A percentile compares a stretch with the other conserved stretches of the same genome.
These are phyloP conservation scores for Thysanoteuthis rhombus DNA, from an alignment of 2,888 invertebrate species.

Conservation along the genomic window DNA sequence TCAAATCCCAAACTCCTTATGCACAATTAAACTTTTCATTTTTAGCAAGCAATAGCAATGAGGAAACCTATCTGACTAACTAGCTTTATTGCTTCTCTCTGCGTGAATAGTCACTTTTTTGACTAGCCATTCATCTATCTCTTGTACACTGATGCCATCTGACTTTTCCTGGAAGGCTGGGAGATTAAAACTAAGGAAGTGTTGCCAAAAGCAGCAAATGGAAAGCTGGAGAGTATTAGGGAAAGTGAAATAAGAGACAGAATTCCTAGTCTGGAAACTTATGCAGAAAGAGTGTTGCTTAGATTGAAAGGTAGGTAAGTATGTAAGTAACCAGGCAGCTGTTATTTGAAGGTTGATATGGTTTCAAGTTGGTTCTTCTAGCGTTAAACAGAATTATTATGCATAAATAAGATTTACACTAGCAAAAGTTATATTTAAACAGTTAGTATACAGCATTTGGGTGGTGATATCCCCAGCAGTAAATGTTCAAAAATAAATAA, in stretches of 20 bases:
- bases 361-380: not conserved
- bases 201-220: slow-evolving; percentile 12
- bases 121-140: not conserved
- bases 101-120: not conserved
- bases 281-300: not conserved
- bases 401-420: slow-evolving; percentile 12
- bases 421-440: not conserved
- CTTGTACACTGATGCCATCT: not conserved
- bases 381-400: not conserved
- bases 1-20: not conserved
- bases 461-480: not conserved
- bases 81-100: not conserved
- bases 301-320: not conserved
- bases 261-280: not conserved
- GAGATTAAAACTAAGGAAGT: not conserved
- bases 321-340: not conserved
- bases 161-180: not conserved
- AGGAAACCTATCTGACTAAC: not conserved
- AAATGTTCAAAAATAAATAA: no score
- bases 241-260: not conserved
- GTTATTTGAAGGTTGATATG: slow-evolving; percentile 12
- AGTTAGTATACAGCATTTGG: not conserved
- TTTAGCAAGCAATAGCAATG: not conserved
- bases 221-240: not conserved
- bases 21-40: not conserved